These are phyloP conservation scores for Ceratoteleas bidentatus DNA, from an alignment of 1,140 invertebrate species.

Conservation along the genomic window DNA sequence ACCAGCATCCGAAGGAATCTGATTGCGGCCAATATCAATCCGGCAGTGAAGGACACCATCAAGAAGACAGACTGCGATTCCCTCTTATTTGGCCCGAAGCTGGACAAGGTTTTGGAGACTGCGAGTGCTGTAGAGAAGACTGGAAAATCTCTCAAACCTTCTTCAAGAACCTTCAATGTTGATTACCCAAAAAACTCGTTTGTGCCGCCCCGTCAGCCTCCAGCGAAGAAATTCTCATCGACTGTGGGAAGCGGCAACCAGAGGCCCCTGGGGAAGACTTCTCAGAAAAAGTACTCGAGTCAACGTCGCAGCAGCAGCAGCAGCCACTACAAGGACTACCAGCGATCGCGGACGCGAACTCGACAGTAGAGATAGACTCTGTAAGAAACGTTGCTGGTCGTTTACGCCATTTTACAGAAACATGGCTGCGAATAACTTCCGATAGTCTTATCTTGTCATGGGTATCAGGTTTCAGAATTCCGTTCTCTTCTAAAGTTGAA, in stretches of 20 bases:
- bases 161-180: too few relatives aligned
- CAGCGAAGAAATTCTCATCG: too few relatives aligned
- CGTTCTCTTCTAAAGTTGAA: not conserved
- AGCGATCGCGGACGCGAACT: too few relatives aligned
- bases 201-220: too few relatives aligned
- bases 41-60: slow-evolving; percentile 23
- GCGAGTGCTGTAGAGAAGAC: slow-evolving; percentile 37
- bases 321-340: not conserved
- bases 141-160: slow-evolving; percentile 3
- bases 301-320: not conserved
- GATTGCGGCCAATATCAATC: slow-evolving; percentile 43
- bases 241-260: too few relatives aligned
- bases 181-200: too few relatives aligned
- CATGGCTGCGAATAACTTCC: slow-evolving; percentile 9
- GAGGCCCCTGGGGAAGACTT: too few relatives aligned
- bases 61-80: slow-evolving; percentile 1
- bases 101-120: slow-evolving; percentile 28
- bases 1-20: slow-evolving; percentile 49
- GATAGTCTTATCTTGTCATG: slow-evolving; percentile 6
- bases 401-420: not conserved
- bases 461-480: slow-evolving; percentile 13
- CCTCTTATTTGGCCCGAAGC: slow-evolving; percentile 22
- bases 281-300: not conserved
- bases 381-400: not conserved
- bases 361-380: not conserved